phyloP scores from a whole-genome alignment of 2,797 vertebrate species.

The Enteromius radiatus region DNA sequence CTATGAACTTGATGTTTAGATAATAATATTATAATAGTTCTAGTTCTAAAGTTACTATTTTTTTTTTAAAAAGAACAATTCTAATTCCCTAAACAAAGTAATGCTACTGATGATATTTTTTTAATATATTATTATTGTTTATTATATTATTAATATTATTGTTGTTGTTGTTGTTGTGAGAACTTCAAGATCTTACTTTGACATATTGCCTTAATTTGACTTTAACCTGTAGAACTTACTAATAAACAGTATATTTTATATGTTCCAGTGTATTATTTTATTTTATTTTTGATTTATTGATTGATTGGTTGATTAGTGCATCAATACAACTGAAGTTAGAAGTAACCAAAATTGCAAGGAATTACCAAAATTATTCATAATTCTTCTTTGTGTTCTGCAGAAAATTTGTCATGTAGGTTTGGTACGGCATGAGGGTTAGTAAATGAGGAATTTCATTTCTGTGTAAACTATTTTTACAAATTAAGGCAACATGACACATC shows the following conservation, averaged over 20 bases:
- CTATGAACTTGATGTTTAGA: not conserved
- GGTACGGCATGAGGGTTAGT: not conserved
- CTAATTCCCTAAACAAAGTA: not conserved
- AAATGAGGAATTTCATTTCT: not conserved
- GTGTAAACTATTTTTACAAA: not conserved
- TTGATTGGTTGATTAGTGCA: no score
- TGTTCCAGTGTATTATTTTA: not conserved
- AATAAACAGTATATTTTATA: not conserved
- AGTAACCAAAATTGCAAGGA: not conserved
- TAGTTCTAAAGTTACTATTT: no score
- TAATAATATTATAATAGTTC: no score
- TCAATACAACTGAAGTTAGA: not conserved
- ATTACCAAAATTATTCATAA: not conserved
- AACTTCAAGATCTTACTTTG: not conserved
- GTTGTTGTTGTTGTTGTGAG: not conserved
- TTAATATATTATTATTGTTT: not conserved
- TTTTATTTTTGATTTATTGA: no score
- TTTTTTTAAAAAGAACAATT: not conserved
- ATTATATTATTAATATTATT: not conserved
- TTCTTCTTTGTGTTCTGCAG: not conserved
- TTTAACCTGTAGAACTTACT: not conserved
- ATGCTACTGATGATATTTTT: not conserved
- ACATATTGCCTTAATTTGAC: not conserved
- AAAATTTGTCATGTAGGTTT: not conserved
- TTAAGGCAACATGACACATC: not conserved